Conservation (phyloP, 2,797 vertebrate genomes). For the Emys orbicularis region DNA sequence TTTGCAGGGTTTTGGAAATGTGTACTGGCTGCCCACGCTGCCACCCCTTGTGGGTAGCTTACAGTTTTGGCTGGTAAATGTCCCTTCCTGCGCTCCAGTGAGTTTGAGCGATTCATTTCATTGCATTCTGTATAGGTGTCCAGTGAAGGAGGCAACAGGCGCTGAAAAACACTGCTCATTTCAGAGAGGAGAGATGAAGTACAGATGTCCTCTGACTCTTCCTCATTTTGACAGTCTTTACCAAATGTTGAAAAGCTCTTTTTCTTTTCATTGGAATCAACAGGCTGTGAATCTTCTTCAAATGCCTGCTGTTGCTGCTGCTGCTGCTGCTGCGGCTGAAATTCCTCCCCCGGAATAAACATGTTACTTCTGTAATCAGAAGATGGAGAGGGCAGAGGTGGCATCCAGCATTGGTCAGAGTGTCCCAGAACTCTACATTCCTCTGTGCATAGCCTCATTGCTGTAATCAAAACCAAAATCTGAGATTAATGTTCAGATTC, state of each 20-base stretch:
- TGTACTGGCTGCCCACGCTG: conserved; percentile 96
- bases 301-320: conserved; percentile 81
- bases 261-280: conserved; percentile 86
- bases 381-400: conserved; percentile 89
- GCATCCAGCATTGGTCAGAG: conserved; percentile 99
- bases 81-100: conserved; percentile 92
- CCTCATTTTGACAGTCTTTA: conserved; percentile 86
- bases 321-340: conserved; percentile 79
- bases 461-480: conserved; percentile 75
- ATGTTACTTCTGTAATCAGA: conserved; percentile 96
- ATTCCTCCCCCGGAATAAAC: conserved; percentile 96
- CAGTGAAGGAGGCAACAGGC: conserved; percentile 90
- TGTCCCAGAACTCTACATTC: conserved; percentile 97
- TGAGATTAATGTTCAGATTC: neutral
- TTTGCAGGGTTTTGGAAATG: conserved; percentile 95
- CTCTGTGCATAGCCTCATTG: conserved; percentile 95
- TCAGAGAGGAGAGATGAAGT: conserved; percentile 93
- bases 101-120: conserved; percentile 87
- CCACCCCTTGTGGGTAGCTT: conserved; percentile 92
- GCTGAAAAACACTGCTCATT: conserved; percentile 98
- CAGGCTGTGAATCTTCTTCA: conserved; percentile 83
- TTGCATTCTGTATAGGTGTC: conserved; percentile 88
- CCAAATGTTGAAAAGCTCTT: conserved; percentile 98
- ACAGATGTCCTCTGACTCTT: conserved; percentile 85
- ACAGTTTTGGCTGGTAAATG: conserved; percentile 89